These are phyloP conservation scores for Oryctes rhinoceros DNA, from an alignment of 1,140 invertebrate genomes.

Conservation along the genomic window DNA sequence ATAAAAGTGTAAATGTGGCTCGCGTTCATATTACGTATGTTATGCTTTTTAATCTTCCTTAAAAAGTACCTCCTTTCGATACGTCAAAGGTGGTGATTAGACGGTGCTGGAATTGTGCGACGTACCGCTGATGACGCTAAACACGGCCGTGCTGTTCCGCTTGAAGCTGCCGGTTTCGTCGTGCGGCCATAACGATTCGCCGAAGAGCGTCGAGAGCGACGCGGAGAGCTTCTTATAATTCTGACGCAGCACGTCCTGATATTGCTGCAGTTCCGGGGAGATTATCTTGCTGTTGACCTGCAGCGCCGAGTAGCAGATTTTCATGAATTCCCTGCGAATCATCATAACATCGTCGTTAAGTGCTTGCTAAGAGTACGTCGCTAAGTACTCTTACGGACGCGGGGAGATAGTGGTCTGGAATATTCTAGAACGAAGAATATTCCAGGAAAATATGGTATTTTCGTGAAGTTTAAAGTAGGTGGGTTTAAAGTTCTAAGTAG, in stretches of 20 bases:
- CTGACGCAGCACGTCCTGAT: constrained; percentile 83
- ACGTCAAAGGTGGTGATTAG: constrained; percentile 49
- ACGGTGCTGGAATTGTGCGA: constrained; percentile 72
- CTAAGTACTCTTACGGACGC: too few species aligned
- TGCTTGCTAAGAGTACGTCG: too few species aligned
- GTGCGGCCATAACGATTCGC: constrained; percentile 74
- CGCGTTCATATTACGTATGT: too few species aligned
- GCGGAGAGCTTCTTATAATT: constrained; percentile 88
- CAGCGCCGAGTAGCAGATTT: constrained; percentile 85
- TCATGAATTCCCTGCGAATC: constrained; percentile 79
- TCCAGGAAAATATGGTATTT: too few species aligned
- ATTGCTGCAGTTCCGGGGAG: constrained; percentile 84
- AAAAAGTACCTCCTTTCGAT: neutral
- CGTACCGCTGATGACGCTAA: constrained; percentile 74
- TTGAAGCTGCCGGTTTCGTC: constrained; percentile 69
- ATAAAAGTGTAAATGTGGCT: too few species aligned
- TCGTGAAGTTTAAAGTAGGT: too few species aligned
- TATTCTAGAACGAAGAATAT: too few species aligned
- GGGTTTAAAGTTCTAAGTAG: too few species aligned
- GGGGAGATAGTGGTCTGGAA: too few species aligned
- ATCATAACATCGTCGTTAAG: too few species aligned
- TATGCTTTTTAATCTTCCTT: too few species aligned
- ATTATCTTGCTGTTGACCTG: constrained; percentile 89
- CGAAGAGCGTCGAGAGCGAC: constrained; percentile 76
- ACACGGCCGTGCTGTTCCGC: constrained; percentile 73